Conservation (phyloP, 2,113 vertebrate genomes). For the Cynopterus brachyotis region DNA sequence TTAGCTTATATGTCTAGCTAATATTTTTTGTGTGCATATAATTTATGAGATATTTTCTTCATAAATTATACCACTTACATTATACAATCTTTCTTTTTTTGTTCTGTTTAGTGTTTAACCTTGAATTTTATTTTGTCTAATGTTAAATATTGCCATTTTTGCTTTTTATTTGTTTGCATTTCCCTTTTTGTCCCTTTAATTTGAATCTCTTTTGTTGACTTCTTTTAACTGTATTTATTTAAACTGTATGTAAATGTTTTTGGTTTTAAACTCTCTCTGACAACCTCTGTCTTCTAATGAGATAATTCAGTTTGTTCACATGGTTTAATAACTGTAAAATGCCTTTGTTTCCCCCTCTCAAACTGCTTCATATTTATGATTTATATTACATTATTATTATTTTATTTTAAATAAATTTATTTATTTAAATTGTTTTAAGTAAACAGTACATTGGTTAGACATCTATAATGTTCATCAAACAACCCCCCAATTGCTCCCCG, state of each 20-base stretch:
- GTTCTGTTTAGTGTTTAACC: background rate
- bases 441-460: no score
- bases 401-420: no score
- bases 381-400: background rate
- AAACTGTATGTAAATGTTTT: background rate
- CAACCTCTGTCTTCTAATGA: background rate
- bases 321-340: background rate
- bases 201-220: background rate
- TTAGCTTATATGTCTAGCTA: background rate
- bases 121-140: background rate
- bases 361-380: background rate
- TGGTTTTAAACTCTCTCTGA: background rate
- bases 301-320: background rate
- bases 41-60: background rate
- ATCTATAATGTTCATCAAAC: no score
- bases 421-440: no score
- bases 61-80: background rate
- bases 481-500: no score
- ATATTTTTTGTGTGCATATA: background rate
- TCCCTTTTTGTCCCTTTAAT: background rate
- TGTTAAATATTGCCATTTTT: background rate
- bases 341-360: background rate
- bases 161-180: background rate
- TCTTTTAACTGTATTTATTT: background rate
- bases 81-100: background rate